A percentile compares a stretch with the other conserved stretches of the same genome.
These are phyloP conservation scores for Rhopilema esculentum DNA, from an alignment of 30 jellyfish, hydroid and myxozoan genomes.

Conservation along the genomic window DNA sequence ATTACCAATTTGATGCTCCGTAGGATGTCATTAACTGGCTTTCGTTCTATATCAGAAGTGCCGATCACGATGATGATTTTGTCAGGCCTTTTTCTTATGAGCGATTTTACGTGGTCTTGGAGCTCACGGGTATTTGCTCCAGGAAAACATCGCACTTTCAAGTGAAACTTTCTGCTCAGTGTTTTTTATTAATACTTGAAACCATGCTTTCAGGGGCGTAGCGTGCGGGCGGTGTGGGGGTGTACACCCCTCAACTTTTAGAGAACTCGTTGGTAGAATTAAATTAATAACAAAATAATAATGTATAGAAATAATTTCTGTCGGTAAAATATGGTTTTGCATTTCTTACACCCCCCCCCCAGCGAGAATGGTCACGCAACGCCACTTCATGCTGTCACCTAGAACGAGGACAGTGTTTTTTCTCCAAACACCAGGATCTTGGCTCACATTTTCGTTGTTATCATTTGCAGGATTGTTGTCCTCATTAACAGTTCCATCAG, in stretches of 20 bases:
- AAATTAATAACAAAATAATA: too few relatives aligned
- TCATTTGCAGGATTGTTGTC: constrained; percentile 1
- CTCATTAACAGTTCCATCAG: not conserved
- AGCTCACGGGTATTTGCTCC: constrained; percentile 25
- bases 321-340: too few relatives aligned
- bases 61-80: constrained; percentile 30
- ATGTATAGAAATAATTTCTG: too few relatives aligned
- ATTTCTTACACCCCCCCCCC: too few relatives aligned
- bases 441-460: not conserved
- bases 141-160: constrained; percentile 18
- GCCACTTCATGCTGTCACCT: not conserved
- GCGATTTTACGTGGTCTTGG: constrained; percentile 18
- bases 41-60: constrained; percentile 1
- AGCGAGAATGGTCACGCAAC: too few relatives aligned
- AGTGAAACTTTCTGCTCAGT: constrained; percentile 6
- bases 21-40: constrained; percentile 10
- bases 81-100: constrained; percentile 18
- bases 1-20: not conserved
- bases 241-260: too few relatives aligned
- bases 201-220: too few relatives aligned
- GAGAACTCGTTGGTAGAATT: too few relatives aligned
- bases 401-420: constrained; percentile 1
- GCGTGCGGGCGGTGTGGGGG: too few relatives aligned
- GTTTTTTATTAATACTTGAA: not conserved
- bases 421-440: constrained; percentile 5